A percentile compares a stretch with the other conserved stretches of the same genome.
Conservation (phyloP, 2,797 vertebrate species). For the Tenualosa ilisha region DNA sequence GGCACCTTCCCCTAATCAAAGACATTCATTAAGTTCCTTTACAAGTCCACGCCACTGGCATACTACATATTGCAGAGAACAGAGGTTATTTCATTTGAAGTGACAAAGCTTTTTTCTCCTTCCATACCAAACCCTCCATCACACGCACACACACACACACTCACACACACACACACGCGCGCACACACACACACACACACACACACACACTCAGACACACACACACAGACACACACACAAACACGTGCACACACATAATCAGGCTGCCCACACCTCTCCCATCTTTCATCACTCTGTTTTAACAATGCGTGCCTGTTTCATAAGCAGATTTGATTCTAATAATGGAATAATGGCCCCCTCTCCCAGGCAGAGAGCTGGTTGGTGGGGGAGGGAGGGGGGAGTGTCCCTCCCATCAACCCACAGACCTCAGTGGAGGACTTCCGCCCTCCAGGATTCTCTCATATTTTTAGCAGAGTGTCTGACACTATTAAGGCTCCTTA, state of each 20-base stretch:
- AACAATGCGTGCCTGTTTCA: constrained; percentile 33
- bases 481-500: neutral
- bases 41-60: constrained; percentile 12
- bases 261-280: constrained; percentile 5
- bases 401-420: neutral
- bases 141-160: neutral
- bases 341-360: constrained; percentile 28
- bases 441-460: constrained; percentile 8
- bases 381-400: neutral
- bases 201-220: neutral
- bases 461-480: constrained; percentile 15
- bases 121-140: neutral
- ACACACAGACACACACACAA: neutral
- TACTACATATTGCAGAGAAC: constrained; percentile 29
- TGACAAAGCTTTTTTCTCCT: neutral
- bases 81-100: constrained; percentile 37
- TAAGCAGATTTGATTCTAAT: constrained; percentile 34
- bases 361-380: constrained; percentile 2
- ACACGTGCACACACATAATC: neutral
- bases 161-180: neutral
- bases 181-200: neutral
- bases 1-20: constrained; percentile 32
- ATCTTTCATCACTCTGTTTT: constrained; percentile 20
- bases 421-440: constrained; percentile 17
- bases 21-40: constrained; percentile 34